Base-by-base conservation (phyloP, 2,113 vertebrate species). In the Nestor notabilis region DNA sequence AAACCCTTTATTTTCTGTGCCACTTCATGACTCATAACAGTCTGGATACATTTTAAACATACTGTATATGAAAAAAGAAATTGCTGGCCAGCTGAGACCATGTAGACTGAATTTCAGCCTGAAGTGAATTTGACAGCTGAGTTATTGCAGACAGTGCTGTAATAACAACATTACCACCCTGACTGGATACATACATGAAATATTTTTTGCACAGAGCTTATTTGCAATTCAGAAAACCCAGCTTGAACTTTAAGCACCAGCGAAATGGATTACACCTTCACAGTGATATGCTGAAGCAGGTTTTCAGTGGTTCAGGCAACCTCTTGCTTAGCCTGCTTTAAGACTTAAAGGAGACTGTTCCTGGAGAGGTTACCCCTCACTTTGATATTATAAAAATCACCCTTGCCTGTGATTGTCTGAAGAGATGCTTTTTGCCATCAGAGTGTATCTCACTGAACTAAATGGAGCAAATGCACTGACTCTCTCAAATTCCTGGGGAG, bases 131-230 rank as follows among this genome's bases (percentile, higher is more conserved):
- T 96, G 94, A 96, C 95, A 97, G 74, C 85, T 83, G 95, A 84
- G 95, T 97, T 97, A 96, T 96, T 98, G 90, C 90, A 97, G 89
- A 89, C 70, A 95, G 65, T 75, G 66, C 43, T 81, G 29, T 95
- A 97, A 95, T 92, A 96, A 93, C 93, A 95, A 81, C 72, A 90
- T 95, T 95, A 92, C 87, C 69, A 78, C 89, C 44, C 71, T 96
- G 92, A 85, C 65, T 95, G 80, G 84, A 58, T 95, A 78, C 75
- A 75, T 75, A 83, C 41, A 85, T 58, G 75, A 70, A 77, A 70
- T 83, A 65, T 91, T 87, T 87, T 94, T 94, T 94, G 89, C 83
- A 91, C 43, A 93, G 80, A 95, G 68, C 80, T 96, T 96, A 87
- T 92, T 88, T 96, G 90, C 86, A 90, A 94, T 95, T 95, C 80